phyloP scores from a whole-genome alignment of 2,113 vertebrate species.

The Australoheros scitulus region DNA sequence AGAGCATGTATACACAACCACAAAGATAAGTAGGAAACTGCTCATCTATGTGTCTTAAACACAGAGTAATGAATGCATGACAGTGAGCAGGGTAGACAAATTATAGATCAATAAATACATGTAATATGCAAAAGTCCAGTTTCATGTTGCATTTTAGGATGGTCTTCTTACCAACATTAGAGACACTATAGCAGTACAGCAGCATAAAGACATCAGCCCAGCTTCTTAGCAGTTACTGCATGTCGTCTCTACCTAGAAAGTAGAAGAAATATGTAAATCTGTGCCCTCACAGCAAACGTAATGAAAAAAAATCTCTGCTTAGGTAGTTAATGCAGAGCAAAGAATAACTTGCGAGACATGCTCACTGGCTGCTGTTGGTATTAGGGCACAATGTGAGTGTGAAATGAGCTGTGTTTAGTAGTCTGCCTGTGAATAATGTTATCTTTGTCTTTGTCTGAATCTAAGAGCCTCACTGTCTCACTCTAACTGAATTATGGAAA shows the following conservation, averaged over 20 bases:
- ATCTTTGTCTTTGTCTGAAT: conserved; percentile 63
- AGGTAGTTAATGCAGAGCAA: conserved; percentile 7
- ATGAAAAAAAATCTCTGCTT: conserved; percentile 6
- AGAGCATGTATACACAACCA: background rate
- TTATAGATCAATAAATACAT: background rate
- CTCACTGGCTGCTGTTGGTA: background rate
- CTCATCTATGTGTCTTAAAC: background rate
- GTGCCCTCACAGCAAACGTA: background rate
- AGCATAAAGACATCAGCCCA: background rate
- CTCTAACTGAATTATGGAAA: conserved; percentile 76
- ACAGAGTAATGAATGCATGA: background rate
- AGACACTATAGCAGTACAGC: background rate
- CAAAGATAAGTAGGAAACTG: background rate
- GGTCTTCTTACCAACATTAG: background rate
- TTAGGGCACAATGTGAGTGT: background rate
- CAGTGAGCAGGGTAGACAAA: background rate
- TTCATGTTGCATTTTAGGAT: background rate
- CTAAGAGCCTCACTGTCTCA: conserved; percentile 51
- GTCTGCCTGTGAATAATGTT: conserved; percentile 68
- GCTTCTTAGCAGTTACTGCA: background rate
- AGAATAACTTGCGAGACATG: background rate
- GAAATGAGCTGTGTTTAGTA: conserved; percentile 43
- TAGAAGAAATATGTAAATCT: background rate
- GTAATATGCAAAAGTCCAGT: background rate
- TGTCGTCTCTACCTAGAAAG: background rate